phyloP scores from a whole-genome alignment of 2,113 vertebrate species.

The Manacus vitellinus region DNA sequence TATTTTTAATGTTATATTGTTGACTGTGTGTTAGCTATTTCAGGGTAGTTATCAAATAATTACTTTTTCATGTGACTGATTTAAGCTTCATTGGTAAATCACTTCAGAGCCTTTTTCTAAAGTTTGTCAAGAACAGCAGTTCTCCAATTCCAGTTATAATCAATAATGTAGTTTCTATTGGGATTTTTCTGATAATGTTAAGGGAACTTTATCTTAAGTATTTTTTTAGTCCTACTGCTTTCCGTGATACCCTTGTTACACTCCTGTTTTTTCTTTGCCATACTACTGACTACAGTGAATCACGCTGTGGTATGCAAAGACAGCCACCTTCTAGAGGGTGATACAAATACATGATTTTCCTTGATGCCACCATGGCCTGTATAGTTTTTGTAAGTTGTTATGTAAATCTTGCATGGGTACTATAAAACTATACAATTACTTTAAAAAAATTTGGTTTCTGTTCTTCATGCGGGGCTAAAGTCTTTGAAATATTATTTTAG shows the following conservation, averaged over 20 bases:
- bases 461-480: background rate
- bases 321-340: background rate
- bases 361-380: background rate
- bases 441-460: accelerated
- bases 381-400: background rate
- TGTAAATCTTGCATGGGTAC: background rate
- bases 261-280: background rate
- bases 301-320: background rate
- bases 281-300: background rate
- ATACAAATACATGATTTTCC: background rate
- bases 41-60: background rate
- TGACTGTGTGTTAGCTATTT: background rate
- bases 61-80: background rate
- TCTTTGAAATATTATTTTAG: background rate
- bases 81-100: background rate
- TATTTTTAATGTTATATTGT: background rate
- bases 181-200: background rate
- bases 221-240: background rate
- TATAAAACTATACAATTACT: background rate
- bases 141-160: background rate
- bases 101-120: background rate
- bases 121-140: background rate
- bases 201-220: background rate
- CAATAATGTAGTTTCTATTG: background rate
- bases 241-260: background rate